These are phyloP conservation scores for Balaenoptera acutorostrata DNA, from an alignment of 2,113 vertebrate species.

Conservation along the genomic window DNA sequence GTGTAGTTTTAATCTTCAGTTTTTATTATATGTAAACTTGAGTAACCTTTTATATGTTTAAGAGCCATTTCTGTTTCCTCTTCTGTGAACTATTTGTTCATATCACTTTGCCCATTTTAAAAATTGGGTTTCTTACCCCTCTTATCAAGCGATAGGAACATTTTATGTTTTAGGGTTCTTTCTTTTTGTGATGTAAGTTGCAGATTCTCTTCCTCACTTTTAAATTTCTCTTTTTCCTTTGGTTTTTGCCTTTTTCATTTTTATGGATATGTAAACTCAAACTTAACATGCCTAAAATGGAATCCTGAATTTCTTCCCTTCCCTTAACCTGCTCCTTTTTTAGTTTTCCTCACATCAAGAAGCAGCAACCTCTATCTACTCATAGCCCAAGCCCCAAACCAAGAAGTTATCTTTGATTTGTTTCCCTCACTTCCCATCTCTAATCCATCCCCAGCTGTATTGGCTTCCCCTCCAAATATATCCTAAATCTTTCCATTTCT, in stretches of 20 bases:
- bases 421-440: not conserved
- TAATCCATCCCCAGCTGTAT: not conserved
- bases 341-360: not conserved
- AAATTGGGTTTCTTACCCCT: not conserved
- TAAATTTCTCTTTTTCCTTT: slow-evolving; percentile 22
- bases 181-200: not conserved
- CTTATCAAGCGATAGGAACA: not conserved
- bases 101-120: slow-evolving; percentile 17
- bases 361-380: not conserved
- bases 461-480: not conserved
- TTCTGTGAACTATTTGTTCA: slow-evolving; percentile 7
- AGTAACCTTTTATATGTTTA: slow-evolving; percentile 3
- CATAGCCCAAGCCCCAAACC: not conserved
- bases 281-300: not conserved
- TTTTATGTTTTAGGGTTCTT: slow-evolving; percentile 2
- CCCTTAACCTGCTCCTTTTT: not conserved
- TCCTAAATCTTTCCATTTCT: not conserved
- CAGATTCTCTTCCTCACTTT: not conserved
- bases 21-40: slow-evolving; percentile 39
- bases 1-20: slow-evolving; percentile 24
- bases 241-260: not conserved
- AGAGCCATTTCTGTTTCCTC: not conserved
- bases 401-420: not conserved
- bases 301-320: not conserved
- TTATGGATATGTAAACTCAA: not conserved